Conservation (phyloP, 2,113 vertebrate species). For the Phaethon lepturus region DNA sequence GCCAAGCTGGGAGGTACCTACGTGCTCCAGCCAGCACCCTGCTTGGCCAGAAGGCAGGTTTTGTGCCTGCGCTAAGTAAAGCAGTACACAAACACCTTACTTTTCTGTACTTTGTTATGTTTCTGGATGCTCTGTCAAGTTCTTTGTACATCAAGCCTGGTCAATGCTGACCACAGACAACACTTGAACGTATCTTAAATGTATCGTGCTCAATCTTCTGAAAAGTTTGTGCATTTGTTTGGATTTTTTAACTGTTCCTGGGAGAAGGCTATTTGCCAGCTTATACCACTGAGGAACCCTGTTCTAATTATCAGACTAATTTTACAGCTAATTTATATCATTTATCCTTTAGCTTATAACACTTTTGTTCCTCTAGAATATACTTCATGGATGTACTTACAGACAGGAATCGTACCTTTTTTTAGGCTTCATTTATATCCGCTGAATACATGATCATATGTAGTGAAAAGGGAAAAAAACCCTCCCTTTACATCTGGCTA, state of each 20-base stretch:
- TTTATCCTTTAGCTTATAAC: neutral
- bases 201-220: accelerated
- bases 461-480: neutral
- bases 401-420: too few species aligned
- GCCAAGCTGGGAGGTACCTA: neutral
- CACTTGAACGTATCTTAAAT: neutral
- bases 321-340: neutral
- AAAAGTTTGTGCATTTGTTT: accelerated
- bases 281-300: neutral
- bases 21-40: neutral
- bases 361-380: neutral
- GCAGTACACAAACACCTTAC: neutral
- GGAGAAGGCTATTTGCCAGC: neutral
- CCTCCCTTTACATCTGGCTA: too few species aligned
- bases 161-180: neutral
- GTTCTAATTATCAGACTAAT: neutral
- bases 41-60: neutral
- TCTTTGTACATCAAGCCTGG: neutral
- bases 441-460: accelerated
- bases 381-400: neutral
- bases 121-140: neutral
- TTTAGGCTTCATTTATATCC: neutral
- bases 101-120: neutral
- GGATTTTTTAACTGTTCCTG: neutral
- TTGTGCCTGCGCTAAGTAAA: neutral